phyloP scores from a whole-genome alignment of 64 coral and sea anemone genomes.

The Astreopora myriophthalma region DNA sequence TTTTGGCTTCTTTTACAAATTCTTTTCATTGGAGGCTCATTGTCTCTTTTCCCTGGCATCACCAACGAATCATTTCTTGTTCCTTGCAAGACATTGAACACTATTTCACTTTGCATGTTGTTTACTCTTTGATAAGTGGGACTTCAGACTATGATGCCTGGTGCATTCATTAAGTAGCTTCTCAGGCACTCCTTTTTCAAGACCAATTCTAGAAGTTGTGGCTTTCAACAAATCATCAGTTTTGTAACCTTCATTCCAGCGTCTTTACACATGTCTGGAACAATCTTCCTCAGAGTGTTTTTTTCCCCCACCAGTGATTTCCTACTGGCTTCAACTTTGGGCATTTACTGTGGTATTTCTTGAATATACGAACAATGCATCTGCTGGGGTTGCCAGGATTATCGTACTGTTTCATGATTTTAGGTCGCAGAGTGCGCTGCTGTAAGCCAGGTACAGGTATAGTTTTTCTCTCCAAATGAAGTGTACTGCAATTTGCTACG shows the following conservation, averaged over 20 bases:
- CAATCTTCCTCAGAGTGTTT: constrained; percentile 39
- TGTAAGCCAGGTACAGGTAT: constrained; percentile 37
- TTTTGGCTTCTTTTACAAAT: no score
- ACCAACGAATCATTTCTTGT: no score
- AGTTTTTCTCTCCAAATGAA: constrained; percentile 55
- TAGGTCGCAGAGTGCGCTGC: constrained; percentile 55
- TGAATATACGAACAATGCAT: constrained; percentile 53
- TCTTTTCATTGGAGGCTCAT: no score
- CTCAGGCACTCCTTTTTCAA: constrained; percentile 50
- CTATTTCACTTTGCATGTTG: no score
- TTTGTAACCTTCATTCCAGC: constrained; percentile 56
- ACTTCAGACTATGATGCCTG: constrained; percentile 15
- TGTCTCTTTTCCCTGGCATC: no score
- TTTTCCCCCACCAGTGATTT: constrained; percentile 48
- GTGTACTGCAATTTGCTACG: constrained; percentile 58
- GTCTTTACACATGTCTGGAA: constrained; percentile 23
- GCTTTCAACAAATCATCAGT: constrained; percentile 48
- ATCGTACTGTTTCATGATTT: constrained; percentile 48
- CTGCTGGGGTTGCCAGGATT: constrained; percentile 56
- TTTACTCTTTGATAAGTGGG: constrained; percentile 24
- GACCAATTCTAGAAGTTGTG: constrained; percentile 32
- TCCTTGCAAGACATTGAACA: no score
- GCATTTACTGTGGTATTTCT: constrained; percentile 61
- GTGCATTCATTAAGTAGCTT: constrained; percentile 40
- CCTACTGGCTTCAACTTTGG: constrained; percentile 44